Percentiles rank a stretch among this genome's conserved stretches.
Conservation (phyloP, 2,888 invertebrate species). For the Lumbricus terrestris region DNA sequence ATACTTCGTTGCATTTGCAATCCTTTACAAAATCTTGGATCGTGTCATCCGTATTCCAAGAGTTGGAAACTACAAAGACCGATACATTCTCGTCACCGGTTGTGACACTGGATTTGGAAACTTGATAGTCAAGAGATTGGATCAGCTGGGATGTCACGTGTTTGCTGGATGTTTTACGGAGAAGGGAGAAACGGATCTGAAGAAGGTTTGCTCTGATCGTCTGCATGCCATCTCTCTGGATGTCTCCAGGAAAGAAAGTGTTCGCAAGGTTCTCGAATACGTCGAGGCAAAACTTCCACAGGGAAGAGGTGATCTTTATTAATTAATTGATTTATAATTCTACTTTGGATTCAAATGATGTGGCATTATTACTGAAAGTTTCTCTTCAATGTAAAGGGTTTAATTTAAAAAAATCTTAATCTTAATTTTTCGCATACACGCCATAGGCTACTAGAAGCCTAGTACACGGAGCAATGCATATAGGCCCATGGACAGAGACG, state of each 20-base stretch:
- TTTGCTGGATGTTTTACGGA: constrained; percentile 26
- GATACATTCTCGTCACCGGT: constrained; percentile 24
- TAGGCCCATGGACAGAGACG: too few relatives aligned
- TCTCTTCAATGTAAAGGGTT: neutral
- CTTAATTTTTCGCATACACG: constrained; percentile 40
- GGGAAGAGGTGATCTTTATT: neutral
- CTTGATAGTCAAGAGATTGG: constrained; percentile 15
- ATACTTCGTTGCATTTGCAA: too few relatives aligned
- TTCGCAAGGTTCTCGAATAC: neutral
- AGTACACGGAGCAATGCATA: too few relatives aligned
- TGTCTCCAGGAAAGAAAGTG: constrained; percentile 49
- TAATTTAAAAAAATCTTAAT: too few relatives aligned
- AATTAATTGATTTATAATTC: constrained; percentile 11
- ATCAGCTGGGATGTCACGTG: constrained; percentile 23
- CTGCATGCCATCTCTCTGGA: constrained; percentile 52
- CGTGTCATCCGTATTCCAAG: too few relatives aligned
- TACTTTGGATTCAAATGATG: too few relatives aligned
- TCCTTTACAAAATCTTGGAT: too few relatives aligned
- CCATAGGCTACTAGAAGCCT: too few relatives aligned
- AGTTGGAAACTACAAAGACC: neutral
- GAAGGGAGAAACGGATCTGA: constrained; percentile 16
- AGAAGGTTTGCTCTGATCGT: neutral
- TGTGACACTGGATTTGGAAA: constrained; percentile 28
- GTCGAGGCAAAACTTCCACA: neutral
- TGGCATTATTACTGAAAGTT: too few relatives aligned